Conservation (phyloP, 1,140 invertebrate species). For the Drosophila pallidifrons region DNA sequence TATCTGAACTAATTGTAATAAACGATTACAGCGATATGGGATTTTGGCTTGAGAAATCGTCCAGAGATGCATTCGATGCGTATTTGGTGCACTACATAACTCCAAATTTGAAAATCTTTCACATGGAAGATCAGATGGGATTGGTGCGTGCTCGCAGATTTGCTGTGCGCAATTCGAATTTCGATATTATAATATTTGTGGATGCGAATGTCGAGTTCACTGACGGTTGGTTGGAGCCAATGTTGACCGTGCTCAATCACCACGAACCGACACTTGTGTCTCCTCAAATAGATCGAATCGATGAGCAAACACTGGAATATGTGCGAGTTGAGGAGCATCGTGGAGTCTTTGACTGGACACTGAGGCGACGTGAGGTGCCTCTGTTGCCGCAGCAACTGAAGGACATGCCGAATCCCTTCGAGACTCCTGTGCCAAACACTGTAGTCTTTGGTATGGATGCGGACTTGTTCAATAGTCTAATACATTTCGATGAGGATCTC, state of each 20-base stretch:
- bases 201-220: conserved; percentile 96
- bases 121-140: conserved; percentile 90
- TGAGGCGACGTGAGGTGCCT: conserved; percentile 91
- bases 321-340: conserved; percentile 86
- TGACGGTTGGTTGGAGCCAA: conserved; percentile 91
- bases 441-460: conserved; percentile 95
- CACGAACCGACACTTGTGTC: conserved; percentile 91
- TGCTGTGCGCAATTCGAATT: conserved; percentile 91
- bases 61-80: conserved; percentile 88
- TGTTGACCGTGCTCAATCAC: conserved; percentile 88
- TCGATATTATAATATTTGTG: conserved; percentile 94
- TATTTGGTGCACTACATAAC: conserved; percentile 6
- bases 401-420: conserved; percentile 89
- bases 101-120: conserved; percentile 87
- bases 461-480: conserved; percentile 96
- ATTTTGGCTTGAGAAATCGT: conserved; percentile 73
- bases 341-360: conserved; percentile 96
- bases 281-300: conserved; percentile 90
- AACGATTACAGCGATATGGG: conserved; percentile 92
- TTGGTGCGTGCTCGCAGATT: conserved; percentile 94
- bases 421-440: conserved; percentile 95
- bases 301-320: conserved; percentile 47
- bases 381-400: conserved; percentile 91
- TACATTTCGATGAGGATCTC: conserved; percentile 92
- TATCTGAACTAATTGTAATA: conserved; percentile 95